Base-by-base conservation (phyloP, 2,797 vertebrate genomes). In the Chrysocyon brachyurus region DNA sequence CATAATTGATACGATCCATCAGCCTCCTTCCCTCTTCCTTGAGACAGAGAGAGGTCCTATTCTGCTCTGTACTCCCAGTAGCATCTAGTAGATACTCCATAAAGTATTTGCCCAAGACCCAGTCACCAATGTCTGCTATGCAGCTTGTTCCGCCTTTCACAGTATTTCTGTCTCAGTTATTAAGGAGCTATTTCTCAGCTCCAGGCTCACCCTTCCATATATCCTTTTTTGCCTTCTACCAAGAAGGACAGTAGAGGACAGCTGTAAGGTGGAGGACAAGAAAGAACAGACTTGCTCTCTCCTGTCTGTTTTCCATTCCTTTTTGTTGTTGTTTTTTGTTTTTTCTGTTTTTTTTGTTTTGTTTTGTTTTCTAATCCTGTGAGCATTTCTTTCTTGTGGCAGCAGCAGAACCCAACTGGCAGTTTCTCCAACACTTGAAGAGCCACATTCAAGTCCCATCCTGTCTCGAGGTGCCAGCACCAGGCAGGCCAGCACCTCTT, bases 401-500 rank as follows among this genome's bases (percentile, higher is more conserved):
- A 75, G n/a, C 72, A 77, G 4, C 24, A 57, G 5, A 91, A 75
- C 61, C 36, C 28, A 61, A 3, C 2, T 54, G 26, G 22, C 17
- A 46, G 57, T n/a, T 66, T 82, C 63, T 21, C 61, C 46, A 84
- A 11, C 14, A 11, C 31, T 26, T 63, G 3, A 84, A 92, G 52
- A 85, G n/a, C 66, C 26, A 85, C 7, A 5, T 24, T 93, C 12
- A 83, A 57, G 46, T 22, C 54, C 56, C 21, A 68, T 1, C 4
- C 33, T n/a, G 49, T 36, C 24, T 46, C 11, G 5, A 31, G 22
- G 64, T 1, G 19, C 33, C 33, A 49, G 16, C 49, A 40, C 54
- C 26, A 33, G 21, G 24, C 31, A 5, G 0, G 6, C 33, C n/a
- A 59, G 5, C 10, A 21, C 0, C 0, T 8, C 4, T 17, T 46